These are phyloP conservation scores for Cyprinodon diabolis DNA, from an alignment of 2,797 vertebrate species.

Conservation along the genomic window DNA sequence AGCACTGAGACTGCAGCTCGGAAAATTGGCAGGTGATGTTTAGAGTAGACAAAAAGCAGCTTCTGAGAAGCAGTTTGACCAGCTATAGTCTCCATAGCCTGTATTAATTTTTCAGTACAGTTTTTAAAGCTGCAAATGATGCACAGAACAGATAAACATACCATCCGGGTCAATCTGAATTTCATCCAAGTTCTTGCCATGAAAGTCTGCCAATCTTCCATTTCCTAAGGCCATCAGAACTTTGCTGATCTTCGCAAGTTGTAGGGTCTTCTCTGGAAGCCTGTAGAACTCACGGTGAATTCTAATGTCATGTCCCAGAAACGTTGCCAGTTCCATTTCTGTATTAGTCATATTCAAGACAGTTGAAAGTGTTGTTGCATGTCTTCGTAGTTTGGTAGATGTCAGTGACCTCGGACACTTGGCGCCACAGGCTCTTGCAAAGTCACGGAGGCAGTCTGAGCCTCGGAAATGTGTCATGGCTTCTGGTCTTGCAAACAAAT, in stretches of 20 bases:
- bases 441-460: background rate
- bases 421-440: background rate
- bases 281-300: background rate
- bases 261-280: conserved; percentile 11
- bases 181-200: conserved; percentile 7
- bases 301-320: conserved; percentile 9
- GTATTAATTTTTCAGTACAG: too few relatives aligned
- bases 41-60: too few relatives aligned
- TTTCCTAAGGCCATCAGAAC: conserved; percentile 6
- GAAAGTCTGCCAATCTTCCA: conserved; percentile 7
- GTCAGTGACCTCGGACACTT: background rate
- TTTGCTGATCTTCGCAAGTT: conserved; percentile 14
- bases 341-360: conserved; percentile 16
- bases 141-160: conserved; percentile 4
- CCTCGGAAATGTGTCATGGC: conserved; percentile 12
- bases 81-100: too few relatives aligned
- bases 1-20: too few relatives aligned
- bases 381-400: conserved; percentile 10
- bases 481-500: conserved; percentile 16
- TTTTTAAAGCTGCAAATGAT: background rate
- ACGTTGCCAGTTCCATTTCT: conserved; percentile 12
- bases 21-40: too few relatives aligned
- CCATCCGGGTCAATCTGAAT: conserved; percentile 22
- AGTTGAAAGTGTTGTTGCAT: conserved; percentile 14
- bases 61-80: too few relatives aligned